phyloP scores from a whole-genome alignment of 2,888 invertebrate genomes.

The Eumerus sabulonum region DNA sequence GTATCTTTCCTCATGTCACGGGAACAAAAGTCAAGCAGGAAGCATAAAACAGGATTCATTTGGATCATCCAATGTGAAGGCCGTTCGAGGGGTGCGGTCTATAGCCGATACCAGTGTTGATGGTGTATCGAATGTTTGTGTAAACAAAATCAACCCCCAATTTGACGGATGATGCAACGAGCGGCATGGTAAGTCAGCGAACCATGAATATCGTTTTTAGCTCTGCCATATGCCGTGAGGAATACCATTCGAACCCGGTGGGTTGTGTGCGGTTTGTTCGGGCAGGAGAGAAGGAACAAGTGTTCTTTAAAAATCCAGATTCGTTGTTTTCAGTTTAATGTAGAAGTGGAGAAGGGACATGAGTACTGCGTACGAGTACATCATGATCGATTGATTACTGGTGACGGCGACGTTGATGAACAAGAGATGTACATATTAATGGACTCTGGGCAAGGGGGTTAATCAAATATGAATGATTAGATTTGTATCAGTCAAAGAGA shows the following conservation, averaged over 20 bases:
- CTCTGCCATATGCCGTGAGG: constrained; percentile 36
- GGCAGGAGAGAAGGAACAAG: constrained; percentile 1
- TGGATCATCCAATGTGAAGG: background rate
- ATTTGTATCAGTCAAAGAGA: background rate
- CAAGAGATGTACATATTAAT: background rate
- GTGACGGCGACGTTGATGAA: background rate
- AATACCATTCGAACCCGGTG: constrained; percentile 2
- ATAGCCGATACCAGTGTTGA: background rate
- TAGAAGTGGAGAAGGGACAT: background rate
- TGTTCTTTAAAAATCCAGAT: constrained; percentile 20
- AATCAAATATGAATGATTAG: constrained; percentile 22
- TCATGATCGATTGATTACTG: constrained; percentile 34
- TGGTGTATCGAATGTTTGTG: constrained; percentile 35
- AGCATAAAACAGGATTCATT: background rate
- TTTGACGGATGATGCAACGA: constrained; percentile 37
- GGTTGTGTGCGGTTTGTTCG: constrained; percentile 17
- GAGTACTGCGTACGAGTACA: background rate
- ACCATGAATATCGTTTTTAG: constrained; percentile 30
- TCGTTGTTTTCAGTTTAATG: constrained; percentile 8
- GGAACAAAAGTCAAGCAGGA: background rate
- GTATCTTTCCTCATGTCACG: background rate
- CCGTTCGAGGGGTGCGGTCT: constrained; percentile 3
- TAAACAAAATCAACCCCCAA: constrained; percentile 42
- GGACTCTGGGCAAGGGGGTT: background rate
- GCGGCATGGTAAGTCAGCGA: constrained; percentile 22